These are phyloP conservation scores for Nasua narica DNA, from an alignment of 2,797 vertebrate species.

Conservation along the genomic window DNA sequence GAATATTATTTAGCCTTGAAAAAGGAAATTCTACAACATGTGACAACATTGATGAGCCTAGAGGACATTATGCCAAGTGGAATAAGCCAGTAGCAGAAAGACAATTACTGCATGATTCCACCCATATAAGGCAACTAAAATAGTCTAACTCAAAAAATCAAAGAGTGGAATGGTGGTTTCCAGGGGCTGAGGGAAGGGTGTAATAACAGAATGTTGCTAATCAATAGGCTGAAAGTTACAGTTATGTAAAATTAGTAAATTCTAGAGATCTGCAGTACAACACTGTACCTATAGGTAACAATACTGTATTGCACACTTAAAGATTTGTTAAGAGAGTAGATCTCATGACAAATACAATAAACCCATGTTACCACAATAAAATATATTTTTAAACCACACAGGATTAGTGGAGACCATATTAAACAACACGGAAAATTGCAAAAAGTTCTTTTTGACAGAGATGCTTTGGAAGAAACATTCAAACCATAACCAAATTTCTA, in stretches of 20 bases:
- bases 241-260: not conserved
- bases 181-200: too few species aligned
- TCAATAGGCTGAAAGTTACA: not conserved
- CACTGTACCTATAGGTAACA: not conserved
- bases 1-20: not conserved
- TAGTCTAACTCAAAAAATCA: not conserved
- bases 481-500: not conserved
- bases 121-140: not conserved
- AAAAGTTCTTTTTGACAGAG: not conserved
- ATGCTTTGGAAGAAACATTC: not conserved
- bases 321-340: not conserved
- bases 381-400: not conserved
- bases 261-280: not conserved
- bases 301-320: not conserved
- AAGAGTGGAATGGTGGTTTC: not conserved
- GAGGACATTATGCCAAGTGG: not conserved
- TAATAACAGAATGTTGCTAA: not conserved
- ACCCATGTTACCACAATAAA: not conserved
- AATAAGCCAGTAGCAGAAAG: not conserved
- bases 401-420: not conserved
- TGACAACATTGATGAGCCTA: not conserved
- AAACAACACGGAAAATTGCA: not conserved
- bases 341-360: not conserved
- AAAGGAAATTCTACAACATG: not conserved
- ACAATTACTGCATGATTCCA: not conserved